A percentile compares a stretch with the other conserved stretches of the same genome.
phyloP scores from a whole-genome alignment of 2,797 vertebrate genomes.

The Sternarchorhynchus goeldii region DNA sequence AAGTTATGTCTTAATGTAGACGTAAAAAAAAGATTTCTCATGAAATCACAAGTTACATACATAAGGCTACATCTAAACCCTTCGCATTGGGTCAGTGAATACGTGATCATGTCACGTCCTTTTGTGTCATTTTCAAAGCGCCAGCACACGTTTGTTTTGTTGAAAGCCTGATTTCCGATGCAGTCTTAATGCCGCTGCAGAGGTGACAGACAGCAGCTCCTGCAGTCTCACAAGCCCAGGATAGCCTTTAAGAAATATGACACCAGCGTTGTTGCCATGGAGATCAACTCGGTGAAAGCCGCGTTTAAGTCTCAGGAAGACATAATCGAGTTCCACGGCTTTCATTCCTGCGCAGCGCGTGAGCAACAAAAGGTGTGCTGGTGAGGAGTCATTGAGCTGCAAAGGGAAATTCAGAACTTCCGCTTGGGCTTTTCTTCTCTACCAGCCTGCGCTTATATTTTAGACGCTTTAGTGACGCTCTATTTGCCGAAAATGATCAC shows the following conservation, averaged over 20 bases:
- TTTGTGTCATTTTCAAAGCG: conserved; percentile 10
- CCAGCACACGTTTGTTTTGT: conserved; percentile 43
- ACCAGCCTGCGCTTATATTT: not conserved
- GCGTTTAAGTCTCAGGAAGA: conserved; percentile 56
- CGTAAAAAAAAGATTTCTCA: not conserved
- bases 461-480: conserved; percentile 6
- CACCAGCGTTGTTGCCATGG: conserved; percentile 64
- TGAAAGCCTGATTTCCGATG: conserved; percentile 42
- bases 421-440: not conserved
- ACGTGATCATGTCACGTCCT: not conserved
- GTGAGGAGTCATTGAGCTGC: conserved; percentile 1
- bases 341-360: conserved; percentile 42
- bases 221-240: conserved; percentile 73
- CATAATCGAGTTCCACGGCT: conserved; percentile 55
- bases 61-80: not conserved
- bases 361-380: conserved; percentile 35
- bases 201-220: conserved; percentile 72
- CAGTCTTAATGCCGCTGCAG: conserved; percentile 50
- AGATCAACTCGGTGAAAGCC: conserved; percentile 76
- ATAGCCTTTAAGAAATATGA: conserved; percentile 66
- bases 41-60: not conserved
- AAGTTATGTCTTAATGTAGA: too few species aligned
- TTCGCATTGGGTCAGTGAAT: not conserved
- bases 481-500: not conserved
- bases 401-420: conserved; percentile 19